Evolutionary conservation across 2,113 vertebrate genomes (phyloP).

Genomic region (Siniperca knerii): DNA sequence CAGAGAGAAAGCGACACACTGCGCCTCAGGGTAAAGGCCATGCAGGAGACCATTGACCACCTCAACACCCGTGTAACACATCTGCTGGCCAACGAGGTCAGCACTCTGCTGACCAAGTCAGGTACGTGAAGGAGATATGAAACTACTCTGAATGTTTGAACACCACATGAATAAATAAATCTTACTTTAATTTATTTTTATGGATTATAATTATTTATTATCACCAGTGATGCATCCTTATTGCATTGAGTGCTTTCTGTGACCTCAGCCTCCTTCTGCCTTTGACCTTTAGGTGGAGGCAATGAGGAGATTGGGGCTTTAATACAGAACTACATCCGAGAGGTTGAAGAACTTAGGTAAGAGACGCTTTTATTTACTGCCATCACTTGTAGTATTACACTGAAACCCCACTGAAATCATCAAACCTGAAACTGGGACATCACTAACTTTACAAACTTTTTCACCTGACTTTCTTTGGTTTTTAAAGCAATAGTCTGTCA

Average conservation of each 20-base stretch:
- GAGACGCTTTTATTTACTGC: not conserved
- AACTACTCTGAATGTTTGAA: not conserved
- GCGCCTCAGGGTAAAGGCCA: slow-evolving; percentile 94
- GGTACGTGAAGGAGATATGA: slow-evolving; percentile 77
- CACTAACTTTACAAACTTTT: not conserved
- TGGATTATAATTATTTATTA: not conserved
- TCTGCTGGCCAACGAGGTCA: slow-evolving; percentile 94
- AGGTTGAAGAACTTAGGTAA: slow-evolving; percentile 96
- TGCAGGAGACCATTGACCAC: slow-evolving; percentile 97
- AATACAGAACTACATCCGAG: slow-evolving; percentile 97
- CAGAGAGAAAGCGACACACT: slow-evolving; percentile 92
- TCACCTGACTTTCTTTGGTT: not conserved
- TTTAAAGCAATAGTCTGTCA: not conserved
- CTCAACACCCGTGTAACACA: slow-evolving; percentile 94
- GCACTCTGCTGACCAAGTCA: slow-evolving; percentile 91
- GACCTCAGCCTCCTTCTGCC: not conserved
- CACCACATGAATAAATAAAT: too few species aligned
- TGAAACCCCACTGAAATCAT: not conserved
- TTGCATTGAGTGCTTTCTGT: not conserved
- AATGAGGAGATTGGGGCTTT: slow-evolving; percentile 93
- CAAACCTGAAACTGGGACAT: not conserved
- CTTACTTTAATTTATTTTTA: too few species aligned
- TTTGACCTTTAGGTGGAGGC: slow-evolving; percentile 86
- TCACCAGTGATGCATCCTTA: not conserved
- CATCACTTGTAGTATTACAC: not conserved